Percentiles rank a stretch among this genome's conserved stretches.
phyloP scores from a whole-genome alignment of 2,888 invertebrate species.

The Drosophila rubida region DNA sequence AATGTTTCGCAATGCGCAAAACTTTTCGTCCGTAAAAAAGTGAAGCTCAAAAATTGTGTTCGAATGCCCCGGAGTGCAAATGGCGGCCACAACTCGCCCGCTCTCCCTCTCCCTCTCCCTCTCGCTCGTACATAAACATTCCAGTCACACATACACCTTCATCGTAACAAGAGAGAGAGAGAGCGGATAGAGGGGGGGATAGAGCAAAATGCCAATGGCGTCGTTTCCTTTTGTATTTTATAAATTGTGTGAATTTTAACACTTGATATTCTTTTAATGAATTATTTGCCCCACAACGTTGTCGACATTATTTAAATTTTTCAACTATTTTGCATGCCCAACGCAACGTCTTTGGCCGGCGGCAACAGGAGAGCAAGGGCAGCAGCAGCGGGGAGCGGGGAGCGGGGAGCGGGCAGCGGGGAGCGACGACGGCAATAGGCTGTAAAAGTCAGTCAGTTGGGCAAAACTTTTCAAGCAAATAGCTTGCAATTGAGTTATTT shows the following conservation, averaged over 20 bases:
- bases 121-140: background rate
- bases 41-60: conserved; percentile 53
- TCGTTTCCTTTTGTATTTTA: conserved; percentile 64
- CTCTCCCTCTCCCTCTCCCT: background rate
- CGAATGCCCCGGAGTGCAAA: conserved; percentile 53
- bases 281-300: conserved; percentile 68
- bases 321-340: conserved; percentile 70
- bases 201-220: conserved; percentile 54
- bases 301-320: conserved; percentile 73
- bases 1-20: conserved; percentile 50
- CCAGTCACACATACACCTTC: background rate
- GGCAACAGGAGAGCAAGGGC: background rate
- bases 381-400: background rate
- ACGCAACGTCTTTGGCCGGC: conserved; percentile 29
- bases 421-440: conserved; percentile 6
- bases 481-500: conserved; percentile 79
- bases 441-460: conserved; percentile 34
- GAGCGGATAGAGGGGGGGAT: background rate
- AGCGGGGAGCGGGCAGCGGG: too few species aligned
- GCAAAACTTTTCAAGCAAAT: conserved; percentile 73
- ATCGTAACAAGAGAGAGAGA: background rate
- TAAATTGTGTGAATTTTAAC: conserved; percentile 80
- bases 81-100: conserved; percentile 27
- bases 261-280: conserved; percentile 79
- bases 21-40: conserved; percentile 45